These are phyloP conservation scores for Muscicapa adusta DNA, from an alignment of 2,113 vertebrate species.

Conservation along the genomic window DNA sequence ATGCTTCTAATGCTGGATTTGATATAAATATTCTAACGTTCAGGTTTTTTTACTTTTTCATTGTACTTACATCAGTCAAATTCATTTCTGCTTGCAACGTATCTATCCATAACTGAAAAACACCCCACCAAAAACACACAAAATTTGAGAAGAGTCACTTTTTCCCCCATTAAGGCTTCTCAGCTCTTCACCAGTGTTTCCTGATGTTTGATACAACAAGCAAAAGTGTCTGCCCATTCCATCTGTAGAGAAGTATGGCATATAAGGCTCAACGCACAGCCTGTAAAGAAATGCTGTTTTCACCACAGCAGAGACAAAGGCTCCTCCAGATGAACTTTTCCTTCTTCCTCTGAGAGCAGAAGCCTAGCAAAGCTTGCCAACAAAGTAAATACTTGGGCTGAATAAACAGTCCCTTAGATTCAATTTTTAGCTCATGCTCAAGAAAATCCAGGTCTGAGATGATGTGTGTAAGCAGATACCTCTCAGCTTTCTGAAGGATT, in stretches of 20 bases:
- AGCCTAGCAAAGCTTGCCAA: background rate
- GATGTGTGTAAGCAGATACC: background rate
- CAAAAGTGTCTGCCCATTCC: background rate
- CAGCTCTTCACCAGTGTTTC: background rate
- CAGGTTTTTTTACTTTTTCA: background rate
- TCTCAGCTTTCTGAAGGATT: background rate
- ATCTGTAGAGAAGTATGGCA: background rate
- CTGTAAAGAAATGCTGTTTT: background rate
- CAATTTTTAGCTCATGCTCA: background rate
- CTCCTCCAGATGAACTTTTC: conserved; percentile 9
- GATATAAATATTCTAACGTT: background rate
- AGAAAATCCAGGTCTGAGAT: background rate
- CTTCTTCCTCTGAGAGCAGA: background rate
- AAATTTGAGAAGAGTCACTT: background rate
- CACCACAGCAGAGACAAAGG: background rate
- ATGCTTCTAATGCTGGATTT: background rate
- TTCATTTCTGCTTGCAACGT: background rate
- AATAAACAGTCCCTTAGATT: background rate
- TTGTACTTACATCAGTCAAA: background rate
- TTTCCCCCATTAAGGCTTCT: background rate
- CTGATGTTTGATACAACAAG: background rate
- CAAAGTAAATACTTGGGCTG: background rate
- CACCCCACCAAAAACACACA: fast-evolving
- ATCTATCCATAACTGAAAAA: background rate
- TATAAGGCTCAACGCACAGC: background rate